phyloP scores from a whole-genome alignment of 2,113 vertebrate genomes.

The Pseudolaguvia tuberculata region DNA sequence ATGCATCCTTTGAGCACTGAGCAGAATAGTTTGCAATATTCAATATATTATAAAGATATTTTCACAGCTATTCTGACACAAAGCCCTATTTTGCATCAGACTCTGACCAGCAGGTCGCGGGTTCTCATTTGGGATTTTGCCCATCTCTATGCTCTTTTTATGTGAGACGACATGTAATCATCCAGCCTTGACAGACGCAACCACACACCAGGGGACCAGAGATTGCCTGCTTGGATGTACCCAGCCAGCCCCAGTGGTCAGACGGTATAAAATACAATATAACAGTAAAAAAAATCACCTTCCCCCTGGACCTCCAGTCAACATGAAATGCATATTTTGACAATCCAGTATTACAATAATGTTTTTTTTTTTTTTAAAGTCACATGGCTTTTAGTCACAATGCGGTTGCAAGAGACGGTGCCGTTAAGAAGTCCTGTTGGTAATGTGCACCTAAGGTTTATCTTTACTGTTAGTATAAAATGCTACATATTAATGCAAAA shows the following conservation, averaged over 20 bases:
- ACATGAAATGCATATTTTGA: not conserved
- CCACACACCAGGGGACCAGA: slow-evolving; percentile 16
- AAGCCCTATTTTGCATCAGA: slow-evolving; percentile 16
- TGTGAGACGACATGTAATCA: slow-evolving; percentile 56
- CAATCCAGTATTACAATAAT: too few relatives aligned
- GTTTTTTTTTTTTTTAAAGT: too few relatives aligned
- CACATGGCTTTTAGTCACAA: too few relatives aligned
- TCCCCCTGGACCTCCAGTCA: not conserved
- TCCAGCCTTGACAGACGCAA: slow-evolving; percentile 63
- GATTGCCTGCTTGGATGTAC: slow-evolving; percentile 14
- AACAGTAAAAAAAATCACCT: not conserved
- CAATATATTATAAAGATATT: not conserved
- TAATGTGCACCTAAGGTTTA: not conserved
- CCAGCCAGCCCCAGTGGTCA: slow-evolving; percentile 23
- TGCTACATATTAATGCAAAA: too few relatives aligned
- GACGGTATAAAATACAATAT: slow-evolving; percentile 15
- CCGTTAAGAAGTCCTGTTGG: too few relatives aligned
- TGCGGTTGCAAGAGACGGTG: too few relatives aligned
- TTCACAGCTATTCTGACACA: slow-evolving; percentile 7
- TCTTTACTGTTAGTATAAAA: too few relatives aligned
- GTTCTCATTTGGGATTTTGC: slow-evolving; percentile 70
- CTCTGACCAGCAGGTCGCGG: slow-evolving; percentile 54
- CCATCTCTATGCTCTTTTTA: slow-evolving; percentile 58
- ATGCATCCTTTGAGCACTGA: not conserved
- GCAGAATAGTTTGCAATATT: not conserved